These are phyloP conservation scores for Cladopsammia gracilis DNA, from an alignment of 64 coral and sea anemone species.

Conservation along the genomic window DNA sequence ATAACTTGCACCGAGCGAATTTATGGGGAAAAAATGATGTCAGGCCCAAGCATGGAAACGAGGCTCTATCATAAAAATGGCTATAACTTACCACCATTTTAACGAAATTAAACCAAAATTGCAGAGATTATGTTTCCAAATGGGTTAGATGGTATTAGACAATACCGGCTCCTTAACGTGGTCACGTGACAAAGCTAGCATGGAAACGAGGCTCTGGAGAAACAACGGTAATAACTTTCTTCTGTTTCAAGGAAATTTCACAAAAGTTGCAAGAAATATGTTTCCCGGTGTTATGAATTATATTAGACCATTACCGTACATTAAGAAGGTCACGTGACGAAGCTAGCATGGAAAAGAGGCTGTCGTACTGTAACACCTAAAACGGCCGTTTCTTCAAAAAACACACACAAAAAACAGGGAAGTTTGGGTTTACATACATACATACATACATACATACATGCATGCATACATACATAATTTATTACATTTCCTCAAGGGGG, in stretches of 20 bases:
- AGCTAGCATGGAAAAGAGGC: neutral
- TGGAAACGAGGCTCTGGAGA: constrained; percentile 21
- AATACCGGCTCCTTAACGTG: neutral
- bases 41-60: constrained; percentile 56
- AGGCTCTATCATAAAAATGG: constrained; percentile 36
- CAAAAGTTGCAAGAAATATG: neutral
- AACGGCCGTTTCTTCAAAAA: too few species aligned
- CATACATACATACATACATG: too few species aligned
- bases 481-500: too few species aligned
- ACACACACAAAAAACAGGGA: neutral
- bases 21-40: constrained; percentile 20
- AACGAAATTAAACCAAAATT: constrained; percentile 22
- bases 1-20: constrained; percentile 19
- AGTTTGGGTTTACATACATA: too few species aligned
- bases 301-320: neutral
- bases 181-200: constrained; percentile 39
- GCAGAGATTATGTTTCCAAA: neutral
- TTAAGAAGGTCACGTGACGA: neutral
- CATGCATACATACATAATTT: too few species aligned
- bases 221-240: neutral
- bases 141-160: constrained; percentile 13
- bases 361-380: neutral
- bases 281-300: neutral
- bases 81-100: constrained; percentile 9
- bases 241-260: constrained; percentile 1